Percentiles rank a stretch among this genome's conserved stretches.
phyloP scores from a whole-genome alignment of 2,797 vertebrate genomes.

The Tympanoctomys barrerae region DNA sequence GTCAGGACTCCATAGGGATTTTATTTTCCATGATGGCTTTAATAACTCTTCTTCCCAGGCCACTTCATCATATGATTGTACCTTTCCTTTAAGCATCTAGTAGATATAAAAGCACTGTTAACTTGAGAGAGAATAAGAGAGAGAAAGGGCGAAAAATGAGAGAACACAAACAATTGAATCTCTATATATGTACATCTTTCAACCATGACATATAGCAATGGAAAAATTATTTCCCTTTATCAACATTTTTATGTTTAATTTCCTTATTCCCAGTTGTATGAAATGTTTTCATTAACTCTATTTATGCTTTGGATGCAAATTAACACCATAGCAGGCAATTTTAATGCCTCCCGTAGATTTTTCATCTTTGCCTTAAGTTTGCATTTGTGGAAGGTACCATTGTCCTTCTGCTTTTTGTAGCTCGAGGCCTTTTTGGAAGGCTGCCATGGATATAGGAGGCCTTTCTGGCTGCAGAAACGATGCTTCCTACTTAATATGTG shows the following conservation, averaged over 20 bases:
- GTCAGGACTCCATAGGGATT: neutral
- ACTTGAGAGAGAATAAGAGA: neutral
- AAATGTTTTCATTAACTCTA: neutral
- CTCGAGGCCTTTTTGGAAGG: neutral
- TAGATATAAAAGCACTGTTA: neutral
- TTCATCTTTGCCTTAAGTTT: neutral
- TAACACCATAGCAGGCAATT: neutral
- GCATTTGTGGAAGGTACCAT: neutral
- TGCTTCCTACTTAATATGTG: neutral
- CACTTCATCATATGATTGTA: neutral
- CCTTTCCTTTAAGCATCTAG: neutral
- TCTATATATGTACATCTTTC: neutral
- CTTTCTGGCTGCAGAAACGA: neutral
- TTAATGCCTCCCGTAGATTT: neutral
- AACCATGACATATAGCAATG: neutral
- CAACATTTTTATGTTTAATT: neutral
- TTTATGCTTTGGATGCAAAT: neutral
- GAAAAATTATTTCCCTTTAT: constrained; percentile 30
- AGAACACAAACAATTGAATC: neutral
- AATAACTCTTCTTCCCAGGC: constrained; percentile 21
- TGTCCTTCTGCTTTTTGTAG: neutral
- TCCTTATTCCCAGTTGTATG: neutral
- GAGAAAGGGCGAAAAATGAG: neutral
- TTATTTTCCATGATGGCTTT: neutral
- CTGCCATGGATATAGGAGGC: neutral